A percentile compares a stretch with the other conserved stretches of the same genome.
phyloP scores from a whole-genome alignment of 2,797 vertebrate genomes.

The Betta splendens region DNA sequence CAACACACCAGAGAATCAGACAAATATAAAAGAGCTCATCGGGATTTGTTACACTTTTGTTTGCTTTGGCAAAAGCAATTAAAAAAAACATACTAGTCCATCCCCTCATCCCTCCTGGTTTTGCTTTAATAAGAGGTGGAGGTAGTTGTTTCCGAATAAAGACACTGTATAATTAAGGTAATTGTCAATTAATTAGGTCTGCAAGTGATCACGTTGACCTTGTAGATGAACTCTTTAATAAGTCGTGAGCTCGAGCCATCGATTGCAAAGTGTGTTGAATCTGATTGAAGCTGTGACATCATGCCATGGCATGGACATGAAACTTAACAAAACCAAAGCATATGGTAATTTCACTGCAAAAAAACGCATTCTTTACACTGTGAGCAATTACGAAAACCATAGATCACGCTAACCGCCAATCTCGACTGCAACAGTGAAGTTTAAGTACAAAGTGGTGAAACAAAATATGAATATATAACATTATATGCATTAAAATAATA shows the following conservation, averaged over 20 bases:
- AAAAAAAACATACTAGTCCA: background rate
- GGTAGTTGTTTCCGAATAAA: slow-evolving; percentile 10
- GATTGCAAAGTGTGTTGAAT: slow-evolving; percentile 67
- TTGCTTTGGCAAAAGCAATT: background rate
- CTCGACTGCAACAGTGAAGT: background rate
- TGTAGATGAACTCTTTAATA: slow-evolving; percentile 69
- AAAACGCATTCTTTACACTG: background rate
- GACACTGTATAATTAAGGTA: slow-evolving; percentile 68
- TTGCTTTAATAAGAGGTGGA: slow-evolving; percentile 20
- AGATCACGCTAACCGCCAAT: background rate
- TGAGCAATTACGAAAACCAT: slow-evolving; percentile 3
- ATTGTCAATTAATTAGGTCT: slow-evolving; percentile 77
- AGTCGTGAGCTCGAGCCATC: slow-evolving; percentile 61
- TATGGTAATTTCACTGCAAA: slow-evolving; percentile 2
- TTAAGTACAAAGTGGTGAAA: background rate
- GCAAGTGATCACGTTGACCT: slow-evolving; percentile 72
- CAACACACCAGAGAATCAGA: slow-evolving; percentile 17
- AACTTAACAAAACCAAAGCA: slow-evolving; percentile 12
- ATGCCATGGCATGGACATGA: slow-evolving; percentile 19
- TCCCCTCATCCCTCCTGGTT: slow-evolving; percentile 1
- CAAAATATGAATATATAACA: background rate
- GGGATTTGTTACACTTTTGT: background rate
- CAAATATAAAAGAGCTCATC: slow-evolving; percentile 5
- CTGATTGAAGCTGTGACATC: slow-evolving; percentile 67
- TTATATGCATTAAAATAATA: too few relatives aligned